A percentile compares a stretch with the other conserved stretches of the same genome.
These are phyloP conservation scores for Rhinoraja longicauda DNA, from an alignment of 2,797 vertebrate species.

Conservation along the genomic window DNA sequence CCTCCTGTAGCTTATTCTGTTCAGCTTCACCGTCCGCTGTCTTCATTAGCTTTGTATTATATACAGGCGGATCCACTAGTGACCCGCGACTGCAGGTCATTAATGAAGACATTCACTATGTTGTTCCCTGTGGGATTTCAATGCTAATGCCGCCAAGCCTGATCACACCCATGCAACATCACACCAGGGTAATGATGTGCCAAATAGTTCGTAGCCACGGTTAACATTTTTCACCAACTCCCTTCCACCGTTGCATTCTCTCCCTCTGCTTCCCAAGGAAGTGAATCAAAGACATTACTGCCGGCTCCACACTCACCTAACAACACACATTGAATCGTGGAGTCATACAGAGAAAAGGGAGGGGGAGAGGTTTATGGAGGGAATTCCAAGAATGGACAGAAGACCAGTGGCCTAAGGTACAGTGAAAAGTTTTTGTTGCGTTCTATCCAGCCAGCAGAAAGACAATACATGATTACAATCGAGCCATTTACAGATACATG, in stretches of 20 bases:
- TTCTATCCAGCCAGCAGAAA: too few species aligned
- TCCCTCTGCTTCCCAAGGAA: neutral
- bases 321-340: neutral
- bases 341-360: too few species aligned
- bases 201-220: neutral
- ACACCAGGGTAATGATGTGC: neutral
- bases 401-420: too few species aligned
- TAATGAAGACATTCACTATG: neutral
- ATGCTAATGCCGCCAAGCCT: neutral
- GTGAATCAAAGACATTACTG: neutral
- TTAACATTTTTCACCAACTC: neutral
- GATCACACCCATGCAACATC: neutral
- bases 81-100: neutral
- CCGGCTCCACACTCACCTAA: neutral
- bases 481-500: too few species aligned
- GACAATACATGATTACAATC: too few species aligned
- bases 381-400: too few species aligned
- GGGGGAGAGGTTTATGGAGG: too few species aligned
- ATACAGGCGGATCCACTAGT: neutral
- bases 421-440: too few species aligned
- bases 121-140: neutral
- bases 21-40: neutral
- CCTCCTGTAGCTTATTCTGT: neutral
- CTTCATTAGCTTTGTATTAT: conserved; percentile 5
- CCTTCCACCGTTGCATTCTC: neutral